Evolutionary conservation across 2,113 vertebrate genomes (phyloP).

Genomic region (Camarhynchus parvulus): DNA sequence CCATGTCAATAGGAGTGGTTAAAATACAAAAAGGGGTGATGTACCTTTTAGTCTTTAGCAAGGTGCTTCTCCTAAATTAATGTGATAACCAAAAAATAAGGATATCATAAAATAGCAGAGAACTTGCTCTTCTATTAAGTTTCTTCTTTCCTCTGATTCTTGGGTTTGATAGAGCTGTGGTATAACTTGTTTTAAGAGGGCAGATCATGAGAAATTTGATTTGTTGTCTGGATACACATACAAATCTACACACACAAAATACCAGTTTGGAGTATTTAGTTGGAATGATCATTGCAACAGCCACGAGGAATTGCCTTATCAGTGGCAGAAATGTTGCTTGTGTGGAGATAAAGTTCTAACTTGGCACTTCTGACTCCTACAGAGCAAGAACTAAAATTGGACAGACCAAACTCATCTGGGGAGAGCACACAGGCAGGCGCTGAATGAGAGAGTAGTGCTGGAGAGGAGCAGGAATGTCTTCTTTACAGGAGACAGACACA

Average conservation of each 20-base stretch:
- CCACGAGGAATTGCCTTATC: neutral
- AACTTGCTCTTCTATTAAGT: neutral
- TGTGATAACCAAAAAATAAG: neutral
- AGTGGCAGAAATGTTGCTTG: neutral
- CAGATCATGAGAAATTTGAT: neutral
- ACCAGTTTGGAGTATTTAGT: neutral
- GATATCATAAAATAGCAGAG: neutral
- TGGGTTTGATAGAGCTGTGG: neutral
- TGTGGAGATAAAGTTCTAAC: neutral
- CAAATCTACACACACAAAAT: neutral
- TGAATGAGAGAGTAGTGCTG: neutral
- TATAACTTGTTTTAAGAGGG: neutral
- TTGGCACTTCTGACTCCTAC: neutral
- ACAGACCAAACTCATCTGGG: neutral
- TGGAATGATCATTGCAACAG: neutral
- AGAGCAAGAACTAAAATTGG: neutral
- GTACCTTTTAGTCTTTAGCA: neutral
- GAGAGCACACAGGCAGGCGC: neutral
- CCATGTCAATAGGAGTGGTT: accelerated
- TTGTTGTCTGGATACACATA: neutral
- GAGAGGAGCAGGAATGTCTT: neutral
- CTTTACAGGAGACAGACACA: neutral
- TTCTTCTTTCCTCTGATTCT: neutral
- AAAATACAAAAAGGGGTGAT: neutral
- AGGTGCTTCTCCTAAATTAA: neutral